Evolutionary conservation across 2,113 vertebrate genomes (phyloP).

Genomic region (Rutilus rutilus): DNA sequence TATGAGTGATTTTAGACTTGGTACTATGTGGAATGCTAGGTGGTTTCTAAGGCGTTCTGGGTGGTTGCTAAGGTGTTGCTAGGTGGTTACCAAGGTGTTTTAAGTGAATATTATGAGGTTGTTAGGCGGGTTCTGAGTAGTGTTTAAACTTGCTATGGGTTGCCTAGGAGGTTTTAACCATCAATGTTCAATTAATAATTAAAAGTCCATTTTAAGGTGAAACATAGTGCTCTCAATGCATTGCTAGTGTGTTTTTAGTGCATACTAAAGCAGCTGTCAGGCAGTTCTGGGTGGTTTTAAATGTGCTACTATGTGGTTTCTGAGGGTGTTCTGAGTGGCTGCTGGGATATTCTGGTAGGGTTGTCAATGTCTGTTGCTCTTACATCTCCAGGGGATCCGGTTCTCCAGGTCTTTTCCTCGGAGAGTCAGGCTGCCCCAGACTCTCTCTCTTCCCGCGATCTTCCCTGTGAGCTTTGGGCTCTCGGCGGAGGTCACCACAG

Average conservation of each 20-base stretch:
- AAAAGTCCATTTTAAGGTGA: too few relatives aligned
- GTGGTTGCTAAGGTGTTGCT: not conserved
- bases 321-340: not conserved
- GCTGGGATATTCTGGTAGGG: not conserved
- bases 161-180: not conserved
- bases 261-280: not conserved
- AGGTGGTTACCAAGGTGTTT: not conserved
- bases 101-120: not conserved
- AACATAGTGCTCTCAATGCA: not conserved
- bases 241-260: not conserved
- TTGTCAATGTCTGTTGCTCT: too few relatives aligned
- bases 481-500: slow-evolving; percentile 77
- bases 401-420: slow-evolving; percentile 91
- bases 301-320: not conserved
- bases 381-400: slow-evolving; percentile 90
- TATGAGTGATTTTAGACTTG: not conserved
- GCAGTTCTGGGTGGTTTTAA: not conserved
- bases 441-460: slow-evolving; percentile 86
- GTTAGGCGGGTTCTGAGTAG: too few relatives aligned
- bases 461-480: slow-evolving; percentile 81
- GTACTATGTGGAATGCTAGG: not conserved
- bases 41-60: not conserved
- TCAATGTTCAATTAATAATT: too few relatives aligned
- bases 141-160: not conserved
- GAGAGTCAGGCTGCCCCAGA: slow-evolving; percentile 83